These are phyloP conservation scores for Creontiades dilutus DNA, from an alignment of 2,888 invertebrate genomes.

Conservation along the genomic window DNA sequence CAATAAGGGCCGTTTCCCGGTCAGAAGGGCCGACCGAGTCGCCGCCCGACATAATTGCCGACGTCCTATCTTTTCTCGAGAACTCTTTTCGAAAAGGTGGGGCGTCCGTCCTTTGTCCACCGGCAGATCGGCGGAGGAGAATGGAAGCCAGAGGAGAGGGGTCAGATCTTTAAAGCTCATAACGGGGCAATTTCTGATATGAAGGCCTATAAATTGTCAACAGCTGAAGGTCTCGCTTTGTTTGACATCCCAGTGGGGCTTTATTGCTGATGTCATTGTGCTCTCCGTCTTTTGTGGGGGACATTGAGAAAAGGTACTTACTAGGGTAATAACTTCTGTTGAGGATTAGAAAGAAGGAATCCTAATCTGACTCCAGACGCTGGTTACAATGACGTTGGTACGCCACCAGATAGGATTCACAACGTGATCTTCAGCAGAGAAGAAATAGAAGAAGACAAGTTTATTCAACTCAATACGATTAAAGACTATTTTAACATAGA, in stretches of 20 bases:
- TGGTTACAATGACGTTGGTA: no score
- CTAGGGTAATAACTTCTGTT: conserved; percentile 29
- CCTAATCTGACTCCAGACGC: no score
- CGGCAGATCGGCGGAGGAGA: conserved; percentile 41
- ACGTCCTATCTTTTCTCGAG: conserved; percentile 66
- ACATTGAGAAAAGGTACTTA: conserved; percentile 2
- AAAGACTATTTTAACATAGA: no score
- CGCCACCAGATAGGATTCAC: no score
- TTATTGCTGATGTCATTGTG: conserved; percentile 59
- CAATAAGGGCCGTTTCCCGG: conserved; percentile 44
- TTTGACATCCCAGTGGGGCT: conserved; percentile 51
- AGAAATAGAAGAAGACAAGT: no score
- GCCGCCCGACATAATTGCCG: conserved; percentile 64
- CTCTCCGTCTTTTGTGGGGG: neutral
- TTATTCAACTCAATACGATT: no score
- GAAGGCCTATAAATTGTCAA: conserved; percentile 68
- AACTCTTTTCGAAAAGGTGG: conserved; percentile 21
- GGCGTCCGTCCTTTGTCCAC: conserved; percentile 21
- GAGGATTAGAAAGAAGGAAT: neutral
- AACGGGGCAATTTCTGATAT: conserved; percentile 67
- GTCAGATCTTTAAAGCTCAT: neutral
- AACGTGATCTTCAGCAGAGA: no score
- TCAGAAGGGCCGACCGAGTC: conserved; percentile 2
- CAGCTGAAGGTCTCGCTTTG: conserved; percentile 34
- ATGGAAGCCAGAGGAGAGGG: conserved; percentile 43